Percentiles rank a stretch among this genome's conserved stretches.
phyloP scores from a whole-genome alignment of 2,888 invertebrate species.

The Pandemis corylana region DNA sequence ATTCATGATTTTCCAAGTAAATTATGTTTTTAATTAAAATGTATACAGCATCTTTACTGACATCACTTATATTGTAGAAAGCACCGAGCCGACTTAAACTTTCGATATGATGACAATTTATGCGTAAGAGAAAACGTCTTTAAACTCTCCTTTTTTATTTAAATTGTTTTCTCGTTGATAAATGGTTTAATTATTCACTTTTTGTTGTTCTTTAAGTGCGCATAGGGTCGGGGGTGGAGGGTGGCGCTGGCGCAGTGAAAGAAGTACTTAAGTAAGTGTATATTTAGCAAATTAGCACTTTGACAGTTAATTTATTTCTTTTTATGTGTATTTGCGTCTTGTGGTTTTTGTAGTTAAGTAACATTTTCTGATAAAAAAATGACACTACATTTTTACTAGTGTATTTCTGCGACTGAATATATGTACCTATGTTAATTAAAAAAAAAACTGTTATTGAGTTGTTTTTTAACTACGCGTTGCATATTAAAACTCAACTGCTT shows the following conservation, averaged over 20 bases:
- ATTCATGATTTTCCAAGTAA: too few relatives aligned
- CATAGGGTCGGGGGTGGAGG: conserved; percentile 26
- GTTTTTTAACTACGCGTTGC: not conserved
- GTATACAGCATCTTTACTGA: conserved; percentile 54
- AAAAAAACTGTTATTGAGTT: not conserved
- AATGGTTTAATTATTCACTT: conserved; percentile 42
- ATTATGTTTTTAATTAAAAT: not conserved
- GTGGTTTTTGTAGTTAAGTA: not conserved
- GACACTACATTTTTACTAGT: not conserved
- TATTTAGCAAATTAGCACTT: conserved; percentile 12
- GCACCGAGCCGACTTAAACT: conserved; percentile 74
- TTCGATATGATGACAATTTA: conserved; percentile 79
- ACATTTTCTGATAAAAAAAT: conserved; percentile 1
- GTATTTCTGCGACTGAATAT: not conserved
- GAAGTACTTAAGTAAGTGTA: conserved; percentile 15
- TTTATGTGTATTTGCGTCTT: conserved; percentile 59
- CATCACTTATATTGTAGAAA: conserved; percentile 61
- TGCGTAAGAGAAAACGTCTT: conserved; percentile 60
- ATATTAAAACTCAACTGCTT: not conserved
- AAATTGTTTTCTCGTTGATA: conserved; percentile 42
- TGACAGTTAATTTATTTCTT: conserved; percentile 69
- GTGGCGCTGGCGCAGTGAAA: conserved; percentile 27
- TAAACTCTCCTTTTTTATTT: conserved; percentile 50
- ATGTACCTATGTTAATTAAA: not conserved
- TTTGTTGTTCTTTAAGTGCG: conserved; percentile 40